phyloP scores from a whole-genome alignment of 2,113 vertebrate species.

The Oryzias melastigma region DNA sequence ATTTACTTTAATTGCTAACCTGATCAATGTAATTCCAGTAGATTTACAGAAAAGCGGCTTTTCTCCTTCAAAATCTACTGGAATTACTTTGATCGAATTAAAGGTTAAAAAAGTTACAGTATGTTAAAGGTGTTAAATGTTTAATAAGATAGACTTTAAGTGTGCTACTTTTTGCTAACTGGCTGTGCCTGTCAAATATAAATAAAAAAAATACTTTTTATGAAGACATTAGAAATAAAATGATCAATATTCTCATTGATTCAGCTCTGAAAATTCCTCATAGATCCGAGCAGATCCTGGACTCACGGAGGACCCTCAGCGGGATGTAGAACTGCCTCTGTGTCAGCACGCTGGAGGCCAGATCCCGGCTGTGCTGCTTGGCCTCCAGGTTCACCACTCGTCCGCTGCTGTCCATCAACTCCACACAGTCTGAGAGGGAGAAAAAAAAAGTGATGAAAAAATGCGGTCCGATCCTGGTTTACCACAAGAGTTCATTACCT shows the following conservation, averaged over 20 bases:
- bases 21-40: too few relatives aligned
- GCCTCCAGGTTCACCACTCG: slow-evolving; percentile 61
- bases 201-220: not conserved
- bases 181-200: not conserved
- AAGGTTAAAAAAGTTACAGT: too few relatives aligned
- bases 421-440: slow-evolving; percentile 60
- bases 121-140: too few relatives aligned
- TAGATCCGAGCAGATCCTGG: not conserved
- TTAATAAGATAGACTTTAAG: too few relatives aligned
- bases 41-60: too few relatives aligned
- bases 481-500: slow-evolving; percentile 24
- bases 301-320: slow-evolving; percentile 67
- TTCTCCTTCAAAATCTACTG: too few relatives aligned
- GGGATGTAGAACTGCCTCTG: slow-evolving; percentile 70
- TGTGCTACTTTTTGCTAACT: too few relatives aligned
- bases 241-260: slow-evolving; percentile 10
- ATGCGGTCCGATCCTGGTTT: not conserved
- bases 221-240: not conserved
- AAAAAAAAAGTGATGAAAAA: not conserved
- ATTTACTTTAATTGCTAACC: too few relatives aligned
- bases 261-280: not conserved
- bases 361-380: slow-evolving; percentile 51
- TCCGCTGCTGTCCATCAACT: slow-evolving; percentile 68
- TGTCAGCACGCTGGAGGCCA: slow-evolving; percentile 58
- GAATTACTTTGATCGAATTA: too few relatives aligned